Conservation (phyloP, 64 coral and sea anemone genomes). For the Montipora sp. region DNA sequence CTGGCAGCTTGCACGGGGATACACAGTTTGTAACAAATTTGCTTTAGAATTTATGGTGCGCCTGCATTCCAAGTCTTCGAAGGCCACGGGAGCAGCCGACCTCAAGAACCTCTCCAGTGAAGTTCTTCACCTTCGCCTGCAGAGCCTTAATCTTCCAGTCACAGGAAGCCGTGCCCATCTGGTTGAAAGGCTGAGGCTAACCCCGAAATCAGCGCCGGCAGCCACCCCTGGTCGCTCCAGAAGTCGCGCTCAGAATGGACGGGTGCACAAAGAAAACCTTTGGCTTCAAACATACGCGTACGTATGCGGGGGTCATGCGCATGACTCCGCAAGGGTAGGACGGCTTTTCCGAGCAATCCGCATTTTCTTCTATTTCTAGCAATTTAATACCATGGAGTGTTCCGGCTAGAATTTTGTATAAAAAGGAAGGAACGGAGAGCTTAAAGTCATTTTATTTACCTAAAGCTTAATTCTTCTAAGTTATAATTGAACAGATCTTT, state of each 20-base stretch:
- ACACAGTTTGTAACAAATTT: not conserved
- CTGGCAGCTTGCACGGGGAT: not conserved
- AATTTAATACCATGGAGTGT: not conserved
- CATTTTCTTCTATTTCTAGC: not conserved
- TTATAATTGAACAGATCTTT: not conserved
- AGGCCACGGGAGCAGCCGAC: too few species aligned
- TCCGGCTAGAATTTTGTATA: conserved; percentile 2
- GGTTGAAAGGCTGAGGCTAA: too few species aligned
- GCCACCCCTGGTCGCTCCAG: too few species aligned
- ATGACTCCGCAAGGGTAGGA: not conserved
- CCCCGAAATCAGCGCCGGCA: too few species aligned
- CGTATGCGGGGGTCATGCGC: not conserved
- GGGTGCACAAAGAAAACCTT: too few species aligned
- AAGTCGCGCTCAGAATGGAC: too few species aligned
- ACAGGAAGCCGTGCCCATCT: too few species aligned
- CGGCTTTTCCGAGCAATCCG: not conserved
- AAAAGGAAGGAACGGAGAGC: not conserved
- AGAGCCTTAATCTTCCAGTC: too few species aligned
- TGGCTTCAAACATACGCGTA: too few species aligned
- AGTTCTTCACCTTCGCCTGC: too few species aligned
- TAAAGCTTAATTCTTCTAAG: not conserved
- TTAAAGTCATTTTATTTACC: conserved; percentile 15
- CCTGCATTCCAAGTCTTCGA: not conserved
- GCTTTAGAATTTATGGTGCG: not conserved
- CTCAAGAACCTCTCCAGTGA: too few species aligned